These are phyloP conservation scores for Cryptosula pallasiana DNA, from an alignment of 2,888 invertebrate species.

Conservation along the genomic window DNA sequence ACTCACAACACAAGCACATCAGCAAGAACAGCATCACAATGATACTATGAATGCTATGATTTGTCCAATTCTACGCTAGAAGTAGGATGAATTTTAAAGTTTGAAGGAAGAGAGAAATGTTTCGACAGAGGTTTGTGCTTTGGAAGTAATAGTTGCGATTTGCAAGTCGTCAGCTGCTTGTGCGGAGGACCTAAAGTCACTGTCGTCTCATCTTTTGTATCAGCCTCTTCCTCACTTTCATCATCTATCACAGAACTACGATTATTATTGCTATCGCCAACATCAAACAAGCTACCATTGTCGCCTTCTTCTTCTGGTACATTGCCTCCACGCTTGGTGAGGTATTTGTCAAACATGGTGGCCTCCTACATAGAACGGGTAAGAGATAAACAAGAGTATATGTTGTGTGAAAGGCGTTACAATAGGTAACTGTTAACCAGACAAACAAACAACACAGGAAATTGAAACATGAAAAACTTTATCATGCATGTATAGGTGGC, in stretches of 20 bases:
- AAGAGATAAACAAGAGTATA: too few relatives aligned
- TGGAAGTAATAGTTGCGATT: not conserved
- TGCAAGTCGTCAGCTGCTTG: not conserved
- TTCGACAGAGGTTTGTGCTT: conserved; percentile 18
- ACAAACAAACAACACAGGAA: too few relatives aligned
- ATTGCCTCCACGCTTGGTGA: not conserved
- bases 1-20: not conserved
- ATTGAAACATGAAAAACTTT: too few relatives aligned
- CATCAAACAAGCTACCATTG: not conserved
- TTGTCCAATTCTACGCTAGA: not conserved
- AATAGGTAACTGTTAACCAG: too few relatives aligned
- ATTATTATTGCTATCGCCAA: conserved; percentile 13
- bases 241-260: not conserved
- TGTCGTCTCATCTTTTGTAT: not conserved
- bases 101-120: conserved; percentile 12
- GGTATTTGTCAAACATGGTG: not conserved
- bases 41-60: not conserved
- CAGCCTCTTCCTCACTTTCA: not conserved
- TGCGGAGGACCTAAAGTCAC: not conserved
- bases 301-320: not conserved
- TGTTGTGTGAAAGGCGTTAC: too few relatives aligned
- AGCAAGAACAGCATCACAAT: not conserved
- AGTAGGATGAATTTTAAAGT: conserved; percentile 21
- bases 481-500: too few relatives aligned
- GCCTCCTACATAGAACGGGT: not conserved